phyloP scores from a whole-genome alignment of 2,113 vertebrate genomes.

The Nesoenas mayeri region DNA sequence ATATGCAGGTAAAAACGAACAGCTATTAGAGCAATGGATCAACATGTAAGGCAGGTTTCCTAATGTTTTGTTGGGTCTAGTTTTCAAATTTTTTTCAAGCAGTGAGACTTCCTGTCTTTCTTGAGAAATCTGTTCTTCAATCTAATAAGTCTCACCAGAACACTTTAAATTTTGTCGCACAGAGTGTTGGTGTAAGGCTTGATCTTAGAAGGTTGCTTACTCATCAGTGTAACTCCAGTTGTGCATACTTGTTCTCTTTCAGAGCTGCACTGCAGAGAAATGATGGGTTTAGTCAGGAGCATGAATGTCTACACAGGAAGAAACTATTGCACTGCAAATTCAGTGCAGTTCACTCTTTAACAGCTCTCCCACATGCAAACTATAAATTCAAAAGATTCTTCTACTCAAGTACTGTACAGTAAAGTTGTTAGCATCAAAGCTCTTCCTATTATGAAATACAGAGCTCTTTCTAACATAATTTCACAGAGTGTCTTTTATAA shows the following conservation, averaged over 20 bases:
- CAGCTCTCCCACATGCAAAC: not conserved
- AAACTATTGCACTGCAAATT: not conserved
- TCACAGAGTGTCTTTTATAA: not conserved
- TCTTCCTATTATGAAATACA: not conserved
- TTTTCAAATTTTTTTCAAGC: not conserved
- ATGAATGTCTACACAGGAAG: accelerated
- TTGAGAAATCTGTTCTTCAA: not conserved
- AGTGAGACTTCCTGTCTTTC: not conserved
- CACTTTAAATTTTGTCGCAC: not conserved
- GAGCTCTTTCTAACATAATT: not conserved
- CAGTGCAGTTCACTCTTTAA: not conserved
- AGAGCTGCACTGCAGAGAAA: not conserved
- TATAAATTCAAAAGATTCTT: not conserved
- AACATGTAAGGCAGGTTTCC: not conserved
- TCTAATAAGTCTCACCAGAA: not conserved
- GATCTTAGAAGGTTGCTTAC: not conserved
- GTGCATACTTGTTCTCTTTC: not conserved
- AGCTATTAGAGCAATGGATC: not conserved
- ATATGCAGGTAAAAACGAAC: not conserved
- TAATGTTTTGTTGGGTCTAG: not conserved
- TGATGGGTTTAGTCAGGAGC: not conserved
- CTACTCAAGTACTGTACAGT: not conserved
- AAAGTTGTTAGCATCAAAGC: not conserved
- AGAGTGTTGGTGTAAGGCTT: not conserved
- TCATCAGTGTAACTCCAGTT: not conserved